phyloP scores from a whole-genome alignment of 2,797 vertebrate genomes.

The Rhadinocentrus ornatus region DNA sequence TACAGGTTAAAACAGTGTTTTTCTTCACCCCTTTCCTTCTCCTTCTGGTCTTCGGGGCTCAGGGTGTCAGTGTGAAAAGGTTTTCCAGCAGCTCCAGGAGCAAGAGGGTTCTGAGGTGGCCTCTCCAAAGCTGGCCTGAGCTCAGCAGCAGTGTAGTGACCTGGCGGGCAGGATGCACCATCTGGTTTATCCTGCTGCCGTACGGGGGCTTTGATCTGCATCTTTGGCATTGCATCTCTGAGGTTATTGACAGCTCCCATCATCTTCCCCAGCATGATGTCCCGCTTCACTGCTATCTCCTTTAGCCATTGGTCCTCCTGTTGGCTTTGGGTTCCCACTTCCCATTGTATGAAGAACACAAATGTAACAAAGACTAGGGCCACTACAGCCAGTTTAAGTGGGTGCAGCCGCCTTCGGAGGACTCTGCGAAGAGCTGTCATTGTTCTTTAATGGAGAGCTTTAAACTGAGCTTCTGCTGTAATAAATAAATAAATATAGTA shows the following conservation, averaged over 20 bases:
- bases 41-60: conserved; percentile 88
- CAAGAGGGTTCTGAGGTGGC: conserved; percentile 88
- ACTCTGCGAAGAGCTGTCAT: conserved; percentile 89
- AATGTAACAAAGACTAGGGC: conserved; percentile 91
- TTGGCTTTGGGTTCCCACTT: conserved; percentile 88
- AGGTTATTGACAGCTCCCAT: conserved; percentile 96
- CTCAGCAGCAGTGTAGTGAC: conserved; percentile 91
- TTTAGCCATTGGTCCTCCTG: conserved; percentile 88
- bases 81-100: conserved; percentile 93
- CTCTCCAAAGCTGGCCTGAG: conserved; percentile 89
- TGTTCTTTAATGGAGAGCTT: conserved; percentile 60
- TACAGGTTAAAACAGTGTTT: conserved; percentile 99
- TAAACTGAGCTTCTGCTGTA: conserved; percentile 64
- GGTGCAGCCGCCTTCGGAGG: conserved; percentile 86
- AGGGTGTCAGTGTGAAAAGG: conserved; percentile 87
- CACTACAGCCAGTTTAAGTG: conserved; percentile 89
- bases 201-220: conserved; percentile 95
- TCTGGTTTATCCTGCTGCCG: conserved; percentile 80
- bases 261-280: conserved; percentile 91
- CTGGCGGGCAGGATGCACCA: conserved; percentile 85
- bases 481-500: conserved; percentile 24
- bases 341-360: conserved; percentile 96
- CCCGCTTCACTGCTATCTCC: conserved; percentile 86
- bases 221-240: conserved; percentile 93
- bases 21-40: conserved; percentile 91